These are phyloP conservation scores for Alca torda DNA, from an alignment of 2,797 vertebrate species.

Conservation along the genomic window DNA sequence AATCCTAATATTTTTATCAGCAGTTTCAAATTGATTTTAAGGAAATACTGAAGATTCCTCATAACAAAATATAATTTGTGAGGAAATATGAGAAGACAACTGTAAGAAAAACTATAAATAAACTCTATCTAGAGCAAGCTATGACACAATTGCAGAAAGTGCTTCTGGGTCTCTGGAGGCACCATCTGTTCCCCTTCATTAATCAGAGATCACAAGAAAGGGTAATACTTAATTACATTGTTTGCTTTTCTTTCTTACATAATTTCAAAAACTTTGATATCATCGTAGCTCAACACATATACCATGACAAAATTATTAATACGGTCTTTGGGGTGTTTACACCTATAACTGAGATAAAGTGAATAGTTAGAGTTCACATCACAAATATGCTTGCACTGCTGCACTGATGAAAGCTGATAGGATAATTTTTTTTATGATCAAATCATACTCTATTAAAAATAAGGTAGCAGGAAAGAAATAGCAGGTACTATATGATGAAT, in stretches of 20 bases:
- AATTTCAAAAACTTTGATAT: not conserved
- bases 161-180: not conserved
- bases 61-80: not conserved
- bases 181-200: not conserved
- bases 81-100: not conserved
- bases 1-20: not conserved
- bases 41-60: not conserved
- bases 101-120: not conserved
- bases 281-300: not conserved
- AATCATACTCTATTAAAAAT: not conserved
- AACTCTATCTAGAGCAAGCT: conserved; percentile 3
- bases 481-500: not conserved
- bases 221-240: not conserved
- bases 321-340: not conserved
- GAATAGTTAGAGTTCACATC: not conserved
- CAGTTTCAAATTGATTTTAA: not conserved
- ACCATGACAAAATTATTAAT: not conserved
- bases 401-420: not conserved
- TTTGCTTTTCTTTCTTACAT: not conserved
- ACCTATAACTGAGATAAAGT: not conserved
- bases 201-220: not conserved
- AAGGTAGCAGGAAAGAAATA: not conserved
- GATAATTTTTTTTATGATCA: not conserved
- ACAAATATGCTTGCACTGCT: not conserved
- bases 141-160: not conserved